Conservation (phyloP, 2,888 invertebrate genomes). For the Drosophila villosipedis region DNA sequence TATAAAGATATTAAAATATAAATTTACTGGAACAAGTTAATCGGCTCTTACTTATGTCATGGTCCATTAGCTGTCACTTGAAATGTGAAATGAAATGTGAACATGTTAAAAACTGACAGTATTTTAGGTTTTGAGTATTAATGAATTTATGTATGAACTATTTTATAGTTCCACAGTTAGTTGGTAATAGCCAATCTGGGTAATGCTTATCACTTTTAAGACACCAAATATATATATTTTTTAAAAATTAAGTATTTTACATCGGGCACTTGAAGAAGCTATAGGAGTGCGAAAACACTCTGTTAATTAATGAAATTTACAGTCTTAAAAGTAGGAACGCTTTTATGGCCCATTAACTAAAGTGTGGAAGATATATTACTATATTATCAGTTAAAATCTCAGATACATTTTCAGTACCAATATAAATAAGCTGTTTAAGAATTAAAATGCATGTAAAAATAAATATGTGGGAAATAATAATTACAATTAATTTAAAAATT, state of each 20-base stretch:
- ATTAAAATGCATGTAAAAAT: neutral
- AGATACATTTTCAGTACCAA: too few relatives aligned
- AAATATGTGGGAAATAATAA: neutral
- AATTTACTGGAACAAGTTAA: neutral
- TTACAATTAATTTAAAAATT: neutral
- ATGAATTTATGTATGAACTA: neutral
- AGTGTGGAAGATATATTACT: too few relatives aligned
- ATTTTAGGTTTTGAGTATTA: neutral
- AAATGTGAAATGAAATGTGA: neutral
- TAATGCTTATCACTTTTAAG: slow-evolving; percentile 10
- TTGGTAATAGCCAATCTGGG: slow-evolving; percentile 27
- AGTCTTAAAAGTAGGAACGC: too few relatives aligned
- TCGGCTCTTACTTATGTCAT: neutral
- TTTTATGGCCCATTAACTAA: too few relatives aligned
- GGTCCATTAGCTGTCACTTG: slow-evolving; percentile 7
- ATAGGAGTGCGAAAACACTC: too few relatives aligned
- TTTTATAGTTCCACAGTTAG: slow-evolving; percentile 33
- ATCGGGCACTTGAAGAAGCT: neutral
- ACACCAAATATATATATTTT: neutral
- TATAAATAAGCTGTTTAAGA: too few relatives aligned
- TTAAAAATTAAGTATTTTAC: slow-evolving; percentile 11
- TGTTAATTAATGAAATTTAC: too few relatives aligned
- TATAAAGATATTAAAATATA: slow-evolving; percentile 2
- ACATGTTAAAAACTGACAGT: neutral
- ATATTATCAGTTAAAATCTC: too few relatives aligned